Percentiles rank a stretch among this genome's conserved stretches.
These are phyloP conservation scores for Rhagoletis zephyria DNA, from an alignment of 1,140 invertebrate species.

Conservation along the genomic window DNA sequence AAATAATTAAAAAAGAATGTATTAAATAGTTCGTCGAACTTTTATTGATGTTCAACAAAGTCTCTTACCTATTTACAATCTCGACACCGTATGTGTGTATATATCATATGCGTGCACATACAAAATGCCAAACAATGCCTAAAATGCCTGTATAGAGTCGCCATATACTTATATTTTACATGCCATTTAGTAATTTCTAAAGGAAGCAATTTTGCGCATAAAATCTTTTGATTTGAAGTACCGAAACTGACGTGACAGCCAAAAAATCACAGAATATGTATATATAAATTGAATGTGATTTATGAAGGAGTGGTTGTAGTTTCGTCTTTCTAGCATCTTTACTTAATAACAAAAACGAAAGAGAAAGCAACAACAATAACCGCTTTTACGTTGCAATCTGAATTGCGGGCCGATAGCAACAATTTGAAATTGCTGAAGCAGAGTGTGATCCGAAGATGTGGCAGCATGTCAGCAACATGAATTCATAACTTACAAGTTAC, in stretches of 20 bases:
- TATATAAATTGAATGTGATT: constrained; percentile 22
- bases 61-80: neutral
- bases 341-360: too few species aligned
- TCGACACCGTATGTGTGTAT: neutral
- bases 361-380: too few species aligned
- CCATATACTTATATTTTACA: neutral
- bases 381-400: neutral
- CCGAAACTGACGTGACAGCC: neutral
- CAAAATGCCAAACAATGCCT: neutral
- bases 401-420: constrained; percentile 23
- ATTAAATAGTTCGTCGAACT: neutral
- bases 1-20: neutral
- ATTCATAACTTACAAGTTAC: constrained; percentile 28
- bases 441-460: neutral
- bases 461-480: constrained; percentile 28
- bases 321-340: too few species aligned
- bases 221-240: neutral
- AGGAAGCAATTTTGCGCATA: neutral
- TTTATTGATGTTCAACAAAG: too few species aligned
- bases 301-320: neutral
- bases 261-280: neutral
- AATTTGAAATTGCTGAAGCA: constrained; percentile 19
- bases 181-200: neutral
- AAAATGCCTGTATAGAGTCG: neutral
- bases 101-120: neutral